A percentile compares a stretch with the other conserved stretches of the same genome.
Conservation (phyloP, 2,888 invertebrate species). For the Epirrhoe tristata region DNA sequence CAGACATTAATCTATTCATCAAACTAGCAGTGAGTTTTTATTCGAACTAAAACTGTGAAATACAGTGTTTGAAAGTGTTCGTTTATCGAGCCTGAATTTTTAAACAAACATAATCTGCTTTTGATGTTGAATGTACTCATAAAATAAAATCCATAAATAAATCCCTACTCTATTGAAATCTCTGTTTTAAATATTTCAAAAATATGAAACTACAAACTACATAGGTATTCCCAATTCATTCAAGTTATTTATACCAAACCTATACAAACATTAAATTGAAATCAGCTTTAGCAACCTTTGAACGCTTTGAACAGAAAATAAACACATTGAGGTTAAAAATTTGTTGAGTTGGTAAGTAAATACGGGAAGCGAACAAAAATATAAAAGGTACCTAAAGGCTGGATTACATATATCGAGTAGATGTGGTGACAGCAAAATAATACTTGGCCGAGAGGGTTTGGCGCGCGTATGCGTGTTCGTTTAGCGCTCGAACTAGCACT, state of each 20-base stretch:
- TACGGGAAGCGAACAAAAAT: neutral
- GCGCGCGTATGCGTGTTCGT: too few species aligned
- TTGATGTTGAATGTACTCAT: neutral
- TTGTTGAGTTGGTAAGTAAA: neutral
- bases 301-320: neutral
- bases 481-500: too few species aligned
- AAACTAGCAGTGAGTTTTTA: too few species aligned
- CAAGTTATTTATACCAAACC: slow-evolving; percentile 1
- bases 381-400: neutral
- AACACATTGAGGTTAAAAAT: neutral
- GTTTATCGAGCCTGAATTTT: too few species aligned
- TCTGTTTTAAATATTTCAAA: neutral
- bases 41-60: too few species aligned
- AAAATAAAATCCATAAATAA: neutral
- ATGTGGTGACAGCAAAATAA: too few species aligned
- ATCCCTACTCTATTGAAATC: neutral
- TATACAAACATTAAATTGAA: neutral
- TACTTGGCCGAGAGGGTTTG: too few species aligned
- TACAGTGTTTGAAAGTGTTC: too few species aligned
- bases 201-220: neutral
- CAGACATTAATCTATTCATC: too few species aligned
- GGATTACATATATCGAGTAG: too few species aligned
- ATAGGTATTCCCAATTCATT: neutral
- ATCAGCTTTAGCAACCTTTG: neutral
- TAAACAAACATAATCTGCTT: neutral